A percentile compares a stretch with the other conserved stretches of the same genome.
These are phyloP conservation scores for Cremastinae sp. DNA, from an alignment of 2,888 invertebrate species.

Conservation along the genomic window DNA sequence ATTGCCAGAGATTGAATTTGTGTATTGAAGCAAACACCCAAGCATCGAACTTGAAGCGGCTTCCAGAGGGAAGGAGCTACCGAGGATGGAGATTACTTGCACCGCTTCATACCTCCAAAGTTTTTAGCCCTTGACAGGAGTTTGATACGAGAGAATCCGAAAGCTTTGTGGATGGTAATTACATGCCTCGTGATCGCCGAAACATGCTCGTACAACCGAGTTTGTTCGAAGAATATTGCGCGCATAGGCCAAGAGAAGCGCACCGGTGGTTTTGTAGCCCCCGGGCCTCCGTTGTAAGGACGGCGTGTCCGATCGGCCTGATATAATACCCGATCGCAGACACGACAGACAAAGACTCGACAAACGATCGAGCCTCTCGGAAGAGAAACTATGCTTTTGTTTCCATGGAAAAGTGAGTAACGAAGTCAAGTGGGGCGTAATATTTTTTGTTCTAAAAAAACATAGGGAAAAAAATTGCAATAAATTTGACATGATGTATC, in stretches of 20 bases:
- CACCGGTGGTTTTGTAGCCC: conserved; percentile 31
- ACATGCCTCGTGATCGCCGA: conserved; percentile 59
- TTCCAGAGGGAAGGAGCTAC: background rate
- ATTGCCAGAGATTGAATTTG: conserved; percentile 28
- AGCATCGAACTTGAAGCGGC: background rate
- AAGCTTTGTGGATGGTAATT: conserved; percentile 58
- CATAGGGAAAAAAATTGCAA: conserved; percentile 44
- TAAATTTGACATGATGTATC: no score
- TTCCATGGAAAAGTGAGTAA: conserved; percentile 46
- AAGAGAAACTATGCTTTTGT: conserved; percentile 24
- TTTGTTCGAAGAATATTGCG: conserved; percentile 53
- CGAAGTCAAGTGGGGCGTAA: conserved; percentile 52
- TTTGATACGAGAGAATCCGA: conserved; percentile 12
- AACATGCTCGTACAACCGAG: conserved; percentile 46
- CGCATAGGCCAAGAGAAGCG: conserved; percentile 15
- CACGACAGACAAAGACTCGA: conserved; percentile 53
- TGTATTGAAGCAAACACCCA: conserved; percentile 18
- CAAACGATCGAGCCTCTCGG: conserved; percentile 41
- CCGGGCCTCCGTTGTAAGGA: conserved; percentile 1
- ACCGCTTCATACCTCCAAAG: background rate
- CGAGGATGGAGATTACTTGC: background rate
- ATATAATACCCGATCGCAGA: conserved; percentile 48
- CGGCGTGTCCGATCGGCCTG: conserved; percentile 37
- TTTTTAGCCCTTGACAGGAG: conserved; percentile 15
- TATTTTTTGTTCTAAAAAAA: conserved; percentile 27